Base-by-base conservation (phyloP, 2,888 invertebrate genomes). In the Leptopterna dolabrata region DNA sequence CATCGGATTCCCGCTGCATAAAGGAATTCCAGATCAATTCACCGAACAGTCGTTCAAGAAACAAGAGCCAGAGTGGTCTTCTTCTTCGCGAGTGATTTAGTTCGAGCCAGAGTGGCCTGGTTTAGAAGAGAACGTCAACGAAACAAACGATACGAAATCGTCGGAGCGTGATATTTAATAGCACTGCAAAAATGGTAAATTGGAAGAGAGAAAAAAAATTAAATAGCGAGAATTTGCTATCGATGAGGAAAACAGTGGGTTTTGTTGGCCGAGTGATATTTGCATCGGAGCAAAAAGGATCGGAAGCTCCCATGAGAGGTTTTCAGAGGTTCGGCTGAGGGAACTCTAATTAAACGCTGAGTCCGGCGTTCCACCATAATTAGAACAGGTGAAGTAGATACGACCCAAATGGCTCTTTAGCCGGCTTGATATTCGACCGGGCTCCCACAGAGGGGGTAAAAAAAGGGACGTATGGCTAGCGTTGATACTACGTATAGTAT, bases 291-390 rank as follows among this genome's bases (percentile, higher is more conserved):
- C 63, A 19, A 24, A 63, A 63, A 24, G 63, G 63, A 63, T 63
- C 11, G 24, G 36, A 73, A 36, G 36, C 36, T 30, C 73, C 36
- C 73, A 7, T 30, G 73, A 73, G 41, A 19, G 73, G 73, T 73
- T 55, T 63, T 63, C 27, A 63, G 63, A 24, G 24, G 24, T 63
- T 63, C 63, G 63, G 63, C 63, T 63, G 63, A 27, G 63, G 24
- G 41, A 36, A 73, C 73, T 73, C 19, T 70, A 73, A 73, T 73
- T 73, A 73, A 73, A 73, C 41, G 73, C 73, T 36, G 73, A 73
- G 41, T 41, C 36, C 73, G 36, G 16, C 73, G 73, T 73, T 73
- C 41, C 41, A 14, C 73, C 73, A 41, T 71, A 71, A 71, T 71
- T 27, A 71, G 71, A 29, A 16, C 29, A 30, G 71, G 29, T 71